phyloP scores from a whole-genome alignment of 2,888 invertebrate species.

The Agrochola macilenta region DNA sequence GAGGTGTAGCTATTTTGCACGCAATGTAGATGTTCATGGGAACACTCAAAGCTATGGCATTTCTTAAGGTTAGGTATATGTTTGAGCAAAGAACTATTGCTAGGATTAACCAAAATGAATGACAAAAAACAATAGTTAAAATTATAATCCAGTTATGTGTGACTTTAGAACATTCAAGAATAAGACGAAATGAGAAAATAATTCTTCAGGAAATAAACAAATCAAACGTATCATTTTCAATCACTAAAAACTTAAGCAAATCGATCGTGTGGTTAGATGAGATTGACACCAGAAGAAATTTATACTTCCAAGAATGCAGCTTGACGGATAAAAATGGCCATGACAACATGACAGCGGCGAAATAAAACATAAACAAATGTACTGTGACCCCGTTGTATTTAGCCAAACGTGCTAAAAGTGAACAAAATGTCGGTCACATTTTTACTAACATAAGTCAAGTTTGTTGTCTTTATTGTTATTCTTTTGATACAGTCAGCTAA shows the following conservation, averaged over 20 bases:
- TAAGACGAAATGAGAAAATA: neutral
- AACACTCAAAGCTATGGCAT: neutral
- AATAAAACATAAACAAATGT: slow-evolving; percentile 28
- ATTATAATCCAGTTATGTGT: neutral
- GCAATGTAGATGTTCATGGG: slow-evolving; percentile 13
- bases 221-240: neutral
- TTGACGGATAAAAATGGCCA: slow-evolving; percentile 1
- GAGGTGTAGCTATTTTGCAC: slow-evolving; percentile 31
- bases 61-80: neutral
- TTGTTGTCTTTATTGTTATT: slow-evolving; percentile 14
- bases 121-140: neutral
- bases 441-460: slow-evolving; percentile 8
- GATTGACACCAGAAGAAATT: neutral
- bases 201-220: neutral
- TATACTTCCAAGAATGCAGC: slow-evolving; percentile 12
- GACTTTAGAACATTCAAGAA: neutral
- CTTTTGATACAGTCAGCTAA: slow-evolving; percentile 31
- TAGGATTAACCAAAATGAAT: neutral
- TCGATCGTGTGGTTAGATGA: neutral
- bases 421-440: slow-evolving; percentile 39
- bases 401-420: slow-evolving; percentile 9
- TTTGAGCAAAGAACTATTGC: neutral
- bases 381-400: slow-evolving; percentile 27
- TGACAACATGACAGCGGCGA: slow-evolving; percentile 2
- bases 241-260: neutral